These are phyloP conservation scores for Micronycteris hirsuta DNA, from an alignment of 2,113 vertebrate genomes.

Conservation along the genomic window DNA sequence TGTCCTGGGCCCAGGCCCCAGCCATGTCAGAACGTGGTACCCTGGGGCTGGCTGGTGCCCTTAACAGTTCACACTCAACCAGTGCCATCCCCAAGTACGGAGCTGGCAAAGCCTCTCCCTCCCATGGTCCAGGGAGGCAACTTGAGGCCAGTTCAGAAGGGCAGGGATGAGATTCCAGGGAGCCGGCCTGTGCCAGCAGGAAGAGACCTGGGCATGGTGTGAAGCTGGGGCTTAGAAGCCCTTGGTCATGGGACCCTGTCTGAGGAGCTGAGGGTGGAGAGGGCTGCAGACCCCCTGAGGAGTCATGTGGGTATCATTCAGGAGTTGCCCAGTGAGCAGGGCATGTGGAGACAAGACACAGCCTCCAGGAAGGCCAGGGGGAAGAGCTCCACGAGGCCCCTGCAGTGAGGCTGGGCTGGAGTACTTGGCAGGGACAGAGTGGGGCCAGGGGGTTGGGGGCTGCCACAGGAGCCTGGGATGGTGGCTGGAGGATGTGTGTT, in stretches of 20 bases:
- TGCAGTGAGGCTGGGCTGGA: not conserved
- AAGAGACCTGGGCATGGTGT: not conserved
- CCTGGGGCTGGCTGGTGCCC: not conserved
- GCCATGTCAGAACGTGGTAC: not conserved
- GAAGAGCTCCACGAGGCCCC: not conserved
- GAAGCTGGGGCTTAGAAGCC: not conserved
- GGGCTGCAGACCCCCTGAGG: not conserved
- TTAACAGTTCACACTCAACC: not conserved
- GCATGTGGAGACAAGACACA: not conserved
- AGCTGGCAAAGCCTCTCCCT: not conserved
- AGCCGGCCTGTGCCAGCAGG: not conserved
- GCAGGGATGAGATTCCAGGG: not conserved
- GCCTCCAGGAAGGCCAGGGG: not conserved
- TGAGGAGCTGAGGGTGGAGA: not conserved
- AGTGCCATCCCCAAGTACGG: not conserved
- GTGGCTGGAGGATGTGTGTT: not conserved
- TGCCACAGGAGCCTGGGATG: not conserved
- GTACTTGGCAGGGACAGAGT: not conserved
- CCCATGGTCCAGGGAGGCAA: not conserved
- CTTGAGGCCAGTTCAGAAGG: not conserved
- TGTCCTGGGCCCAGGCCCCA: not conserved
- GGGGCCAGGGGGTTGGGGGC: accelerated
- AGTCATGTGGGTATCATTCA: not conserved
- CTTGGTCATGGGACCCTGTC: not conserved
- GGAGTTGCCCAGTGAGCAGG: not conserved